Evolutionary conservation across 2,888 invertebrate genomes (phyloP), one percentile per base, ranked within the genome.

Genomic region (Agrotis ipsilon): DNA sequence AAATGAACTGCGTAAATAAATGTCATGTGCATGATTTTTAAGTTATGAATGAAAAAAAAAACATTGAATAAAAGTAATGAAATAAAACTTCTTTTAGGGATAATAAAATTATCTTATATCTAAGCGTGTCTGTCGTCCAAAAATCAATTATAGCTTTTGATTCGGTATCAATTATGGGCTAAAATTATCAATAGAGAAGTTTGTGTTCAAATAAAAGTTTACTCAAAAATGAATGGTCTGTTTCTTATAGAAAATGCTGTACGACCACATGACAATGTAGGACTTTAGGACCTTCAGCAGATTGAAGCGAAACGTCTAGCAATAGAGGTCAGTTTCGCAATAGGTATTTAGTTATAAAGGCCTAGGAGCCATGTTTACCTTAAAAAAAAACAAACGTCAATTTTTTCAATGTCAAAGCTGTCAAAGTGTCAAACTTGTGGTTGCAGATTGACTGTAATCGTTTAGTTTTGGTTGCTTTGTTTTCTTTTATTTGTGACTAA

Each of bases 381-480:
- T 39, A 39, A 11, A 39, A 39, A 39, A 39, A 39, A 39, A 39
- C 39, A 19, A 51, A 67, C 4, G 49, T 58, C 49, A 72, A 32
- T 5, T 48, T 57, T 61, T 51, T 63, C 54, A 63, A 46, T 68
- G 45, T 66, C 67, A 74, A 16, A 27, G 14, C 14, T 46, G 59
- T 75, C 75, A 76, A 59, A 46, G 32, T 77, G 75, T 78, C 74
- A 75, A 74, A 74, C 9, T 75, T 70, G 76, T 76, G 11, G 39
- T 39, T 39, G 39, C 39, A 11, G 51, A 80, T 79, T 43, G 51
- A 80, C 74, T 43, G 49, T 32, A 60, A 7, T 67, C 45, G 43
- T 21, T n/a, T 27, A 59, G 62, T 48, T 68, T 63, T 63, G 39
- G 18, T 63, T 70, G 43, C 39, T 64, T 75, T 63, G 68, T 66